phyloP scores from a whole-genome alignment of 2,888 invertebrate genomes.

The Nephrotoma guestfalica region DNA sequence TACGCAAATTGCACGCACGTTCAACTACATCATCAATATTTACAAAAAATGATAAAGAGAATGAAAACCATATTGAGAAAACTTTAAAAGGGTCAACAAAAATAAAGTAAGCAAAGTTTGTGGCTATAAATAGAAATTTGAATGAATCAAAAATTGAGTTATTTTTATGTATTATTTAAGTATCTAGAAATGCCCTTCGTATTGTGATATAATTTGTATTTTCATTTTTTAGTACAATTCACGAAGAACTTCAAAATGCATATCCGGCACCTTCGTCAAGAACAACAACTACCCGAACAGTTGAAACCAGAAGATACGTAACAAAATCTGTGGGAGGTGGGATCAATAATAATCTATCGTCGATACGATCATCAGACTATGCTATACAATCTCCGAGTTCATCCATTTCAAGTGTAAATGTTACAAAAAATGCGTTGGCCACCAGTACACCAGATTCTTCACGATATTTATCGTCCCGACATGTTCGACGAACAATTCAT shows the following conservation, averaged over 20 bases:
- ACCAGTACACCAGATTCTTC: not conserved
- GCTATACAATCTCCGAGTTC: not conserved
- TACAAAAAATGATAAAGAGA: constrained; percentile 3
- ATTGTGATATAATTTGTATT: not conserved
- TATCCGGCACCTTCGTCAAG: not conserved
- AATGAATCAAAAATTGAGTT: not conserved
- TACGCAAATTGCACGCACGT: constrained; percentile 37
- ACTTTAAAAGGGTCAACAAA: not conserved
- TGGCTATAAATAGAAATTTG: not conserved
- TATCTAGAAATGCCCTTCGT: not conserved
- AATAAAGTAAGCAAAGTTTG: not conserved
- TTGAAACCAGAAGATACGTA: not conserved
- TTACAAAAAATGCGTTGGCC: not conserved
- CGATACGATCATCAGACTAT: not conserved
- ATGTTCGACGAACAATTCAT: not conserved
- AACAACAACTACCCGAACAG: not conserved
- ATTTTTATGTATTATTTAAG: not conserved
- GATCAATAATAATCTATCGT: not conserved
- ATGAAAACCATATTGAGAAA: not conserved
- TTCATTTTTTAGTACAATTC: constrained; percentile 5
- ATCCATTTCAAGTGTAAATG: not conserved
- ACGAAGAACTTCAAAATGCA: constrained; percentile 1
- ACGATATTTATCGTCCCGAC: not conserved
- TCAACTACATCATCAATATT: constrained; percentile 52
- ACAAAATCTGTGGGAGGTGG: not conserved